These are phyloP conservation scores for Anolis apletophallus DNA, from an alignment of 2,797 vertebrate species.

Conservation along the genomic window DNA sequence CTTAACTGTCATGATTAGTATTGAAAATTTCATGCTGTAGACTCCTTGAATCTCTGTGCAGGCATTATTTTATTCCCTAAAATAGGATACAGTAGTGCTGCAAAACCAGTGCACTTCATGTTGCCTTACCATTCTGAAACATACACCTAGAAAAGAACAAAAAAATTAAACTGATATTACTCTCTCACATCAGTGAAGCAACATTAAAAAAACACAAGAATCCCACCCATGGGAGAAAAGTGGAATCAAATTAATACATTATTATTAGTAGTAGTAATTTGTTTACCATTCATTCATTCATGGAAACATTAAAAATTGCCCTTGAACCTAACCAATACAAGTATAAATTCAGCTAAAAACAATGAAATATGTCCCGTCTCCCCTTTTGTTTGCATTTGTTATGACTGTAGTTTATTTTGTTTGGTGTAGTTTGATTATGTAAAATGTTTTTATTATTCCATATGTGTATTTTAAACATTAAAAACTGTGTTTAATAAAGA, in stretches of 20 bases:
- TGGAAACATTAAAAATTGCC: neutral
- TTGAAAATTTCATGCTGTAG: neutral
- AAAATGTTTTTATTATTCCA: too few species aligned
- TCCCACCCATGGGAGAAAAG: too few species aligned
- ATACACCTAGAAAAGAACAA: constrained; percentile 83
- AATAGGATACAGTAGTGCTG: constrained; percentile 45
- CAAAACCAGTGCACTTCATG: constrained; percentile 18
- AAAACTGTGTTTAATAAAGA: neutral
- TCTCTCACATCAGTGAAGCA: neutral
- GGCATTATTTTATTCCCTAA: constrained; percentile 60
- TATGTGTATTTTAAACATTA: too few species aligned
- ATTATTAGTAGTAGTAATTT: too few species aligned
- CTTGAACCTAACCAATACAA: neutral
- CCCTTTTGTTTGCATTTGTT: too few species aligned
- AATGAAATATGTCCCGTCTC: neutral
- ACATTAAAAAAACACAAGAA: neutral
- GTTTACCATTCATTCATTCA: neutral
- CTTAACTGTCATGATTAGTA: neutral
- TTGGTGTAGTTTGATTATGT: too few species aligned
- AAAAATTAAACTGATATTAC: constrained; percentile 31
- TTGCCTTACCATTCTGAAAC: constrained; percentile 93
- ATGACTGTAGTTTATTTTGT: too few species aligned
- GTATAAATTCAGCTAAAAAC: neutral
- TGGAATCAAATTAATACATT: too few species aligned
- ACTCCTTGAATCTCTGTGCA: neutral